Evolutionary conservation across 2,113 vertebrate genomes (phyloP).

Genomic region (Meles meles): DNA sequence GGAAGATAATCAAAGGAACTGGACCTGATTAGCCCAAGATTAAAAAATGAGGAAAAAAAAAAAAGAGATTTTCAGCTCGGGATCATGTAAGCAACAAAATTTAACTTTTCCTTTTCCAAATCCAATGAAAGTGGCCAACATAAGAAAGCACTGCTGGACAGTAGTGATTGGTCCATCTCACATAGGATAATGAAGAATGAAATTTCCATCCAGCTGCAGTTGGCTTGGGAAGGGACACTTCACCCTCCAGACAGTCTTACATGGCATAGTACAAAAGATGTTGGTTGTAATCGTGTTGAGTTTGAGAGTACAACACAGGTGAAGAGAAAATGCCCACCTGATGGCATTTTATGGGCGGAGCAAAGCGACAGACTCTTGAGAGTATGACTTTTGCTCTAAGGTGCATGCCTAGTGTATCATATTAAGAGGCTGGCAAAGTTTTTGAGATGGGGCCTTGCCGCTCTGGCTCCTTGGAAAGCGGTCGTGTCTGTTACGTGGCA

Average conservation of each 20-base stretch:
- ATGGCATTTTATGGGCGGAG: background rate
- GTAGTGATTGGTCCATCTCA: background rate
- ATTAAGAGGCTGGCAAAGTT: background rate
- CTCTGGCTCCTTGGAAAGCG: background rate
- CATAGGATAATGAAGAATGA: background rate
- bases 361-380: background rate
- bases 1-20: background rate
- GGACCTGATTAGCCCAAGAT: background rate
- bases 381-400: too few relatives aligned
- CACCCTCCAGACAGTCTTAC: accelerated
- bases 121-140: accelerated
- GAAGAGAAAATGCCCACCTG: background rate
- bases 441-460: accelerated
- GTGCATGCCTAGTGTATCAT: accelerated
- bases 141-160: background rate
- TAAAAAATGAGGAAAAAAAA: background rate
- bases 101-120: background rate
- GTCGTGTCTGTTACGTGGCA: accelerated
- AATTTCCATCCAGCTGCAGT: accelerated
- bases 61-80: background rate
- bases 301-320: accelerated
- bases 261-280: accelerated
- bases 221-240: accelerated
- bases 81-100: background rate
- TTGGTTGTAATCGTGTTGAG: background rate